Evolutionary conservation across 2,797 vertebrate genomes (phyloP), one percentile per base, ranked within the genome.

Genomic region (Silurus aristotelis): DNA sequence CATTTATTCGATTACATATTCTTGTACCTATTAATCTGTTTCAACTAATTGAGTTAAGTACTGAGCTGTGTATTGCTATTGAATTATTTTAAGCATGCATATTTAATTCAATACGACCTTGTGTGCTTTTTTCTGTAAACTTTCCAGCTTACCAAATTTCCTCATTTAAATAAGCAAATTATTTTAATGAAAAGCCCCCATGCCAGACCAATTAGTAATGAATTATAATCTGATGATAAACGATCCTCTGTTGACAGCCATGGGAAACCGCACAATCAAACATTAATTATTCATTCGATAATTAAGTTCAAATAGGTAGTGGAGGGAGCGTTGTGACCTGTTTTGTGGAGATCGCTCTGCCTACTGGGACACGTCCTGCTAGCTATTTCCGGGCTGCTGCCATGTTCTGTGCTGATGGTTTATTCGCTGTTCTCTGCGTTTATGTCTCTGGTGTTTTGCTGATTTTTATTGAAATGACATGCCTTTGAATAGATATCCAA

Each of bases 211-310:
- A 96, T 96, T 96, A 95, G 93, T 92, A 91, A 93, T 95, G 92
- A 95, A 95, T 95, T 95, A 95, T 94, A 95, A 95, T 95, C 93
- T 95, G 94, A 93, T 95, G 94, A 95, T 94, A 95, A 95, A 95
- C 92, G 92, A 95, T 95, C 93, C 93, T 88, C 90, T 95, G 95
- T 95, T 95, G 95, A 95, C 95, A 95, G 93, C 94, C 92, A 90
- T 89, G 91, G 94, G 94, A 93, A 94, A 92, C 75, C 84, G 90
- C 88, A 93, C 94, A 95, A 95, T 96, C 94, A 94, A 93, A 95
- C 94, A 95, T 95, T 94, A 94, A 95, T 96, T 95, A 96, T 95
- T 96, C 94, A 94, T 92, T 91, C 91, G 91, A 94, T 95, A 96
- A 96, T 95, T 94, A 95, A 95, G 94, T 95, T 95, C 93, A 87